Base-by-base conservation (phyloP, 92 coral and sea anemone genomes). In the Actinostola sp. region DNA sequence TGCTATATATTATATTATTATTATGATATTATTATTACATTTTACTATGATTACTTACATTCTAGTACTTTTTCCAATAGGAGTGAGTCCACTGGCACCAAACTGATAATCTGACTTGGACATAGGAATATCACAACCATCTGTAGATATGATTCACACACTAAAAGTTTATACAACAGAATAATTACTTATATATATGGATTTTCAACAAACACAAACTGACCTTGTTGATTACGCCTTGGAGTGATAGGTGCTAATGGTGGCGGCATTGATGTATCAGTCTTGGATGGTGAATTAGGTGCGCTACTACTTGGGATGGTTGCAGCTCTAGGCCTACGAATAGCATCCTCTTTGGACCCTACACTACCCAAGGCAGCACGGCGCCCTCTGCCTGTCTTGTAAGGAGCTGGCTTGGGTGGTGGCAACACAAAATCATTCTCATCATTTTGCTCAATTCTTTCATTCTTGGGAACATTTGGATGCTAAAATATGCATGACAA, bases 21-120 rank as follows among this genome's bases (percentile, higher is more conserved):
- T n/a, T n/a, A n/a, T n/a, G n/a, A n/a, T n/a, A n/a, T n/a, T n/a
- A n/a, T n/a, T n/a, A n/a, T n/a, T n/a, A n/a, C n/a, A n/a, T n/a
- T n/a, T n/a, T n/a, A n/a, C 46, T 41, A 3, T 24, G 30, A 16
- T 10, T 44, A 88, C 98, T 93, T 72, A 93, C 98, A 85, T 33
- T 83, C 74, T 50, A 50, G 32, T 93, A 12, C 92, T 65, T 39
- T 90, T 92, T 16, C 90, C 85, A 13, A 92, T 87, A 38, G 96
- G 93, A 1, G 98, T 92, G 32, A 88, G 86, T 3, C 81, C 89
- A 51, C 82, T 82, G 48, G 75, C 71, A 34, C 92, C 98, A 88
- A 93, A 84, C 58, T 93, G 97, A 38, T 93, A 93, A 54, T 93
- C 93, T 0, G 98, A 93, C 23, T 87, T 92, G 16, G 98, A 93